Evolutionary conservation across 2,888 invertebrate species (phyloP), one percentile per base, ranked within the genome.

Genomic region (Folsomia candida): DNA sequence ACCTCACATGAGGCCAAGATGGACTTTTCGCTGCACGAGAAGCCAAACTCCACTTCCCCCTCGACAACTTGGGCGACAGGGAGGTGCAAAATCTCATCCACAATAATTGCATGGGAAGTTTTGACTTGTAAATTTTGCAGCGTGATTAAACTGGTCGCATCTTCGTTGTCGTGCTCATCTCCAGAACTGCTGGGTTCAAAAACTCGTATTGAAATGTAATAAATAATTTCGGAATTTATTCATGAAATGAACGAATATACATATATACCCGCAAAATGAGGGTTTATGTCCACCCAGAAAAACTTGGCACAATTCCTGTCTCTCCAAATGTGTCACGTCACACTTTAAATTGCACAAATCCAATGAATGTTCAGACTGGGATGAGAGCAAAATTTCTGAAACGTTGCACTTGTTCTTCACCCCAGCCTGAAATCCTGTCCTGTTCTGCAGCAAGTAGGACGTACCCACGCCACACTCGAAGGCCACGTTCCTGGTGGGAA

Each of bases 401-500:
- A 51, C 2, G 11, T 51, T 51, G 22, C 64, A 64, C 25, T 64
- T 64, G 9, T 11, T 11, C 18, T 47, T 47, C 9, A 47, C 9
- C 9, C 18, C 18, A 18, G 47, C 47, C 47, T 47, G 47, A 47
- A 47, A 47, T 47, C 47, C 47, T 11, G 9, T 47, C 47, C 47
- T 47, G 20, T 27, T 27, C 66, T 76, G 72, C 4, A 27, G 18
- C 18, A 76, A 26, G 14, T 64, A 67, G 1, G 74, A 69, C 2
- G 37, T 27, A 22, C 72, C 72, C 20, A 20, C 11, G n/a, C 68
- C 66, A 63, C 76, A 76, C 3, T 67, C 66, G 9, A 74, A 1
- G 3, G 86, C 84, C 0, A 89, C 87, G 0, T 84, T 83, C 1
- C 87, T 67, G n/a, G 22, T 3, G 26, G 82, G 82, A 0, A 83